These are phyloP conservation scores for Cataglyphis cursor DNA, from an alignment of 2,888 invertebrate species.

Conservation along the genomic window DNA sequence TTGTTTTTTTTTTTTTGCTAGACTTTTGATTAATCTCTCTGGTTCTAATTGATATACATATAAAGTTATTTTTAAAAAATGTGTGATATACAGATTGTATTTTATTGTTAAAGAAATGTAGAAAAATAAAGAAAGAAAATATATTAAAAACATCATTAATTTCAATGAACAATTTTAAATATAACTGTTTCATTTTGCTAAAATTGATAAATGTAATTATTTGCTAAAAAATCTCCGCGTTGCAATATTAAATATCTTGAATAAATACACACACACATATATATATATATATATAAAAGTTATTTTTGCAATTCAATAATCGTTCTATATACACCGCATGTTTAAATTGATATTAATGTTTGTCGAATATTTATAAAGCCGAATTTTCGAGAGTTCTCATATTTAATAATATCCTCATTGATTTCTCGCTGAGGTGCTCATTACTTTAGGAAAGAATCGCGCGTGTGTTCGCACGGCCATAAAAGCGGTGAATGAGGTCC, in stretches of 20 bases:
- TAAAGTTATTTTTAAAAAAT: slow-evolving; percentile 7
- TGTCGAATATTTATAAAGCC: slow-evolving; percentile 1
- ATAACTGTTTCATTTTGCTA: neutral
- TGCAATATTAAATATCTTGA: neutral
- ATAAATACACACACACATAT: neutral
- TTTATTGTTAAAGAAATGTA: neutral
- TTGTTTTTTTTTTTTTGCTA: neutral
- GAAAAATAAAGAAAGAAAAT: neutral
- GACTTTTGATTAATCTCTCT: neutral
- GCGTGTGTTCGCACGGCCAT: neutral
- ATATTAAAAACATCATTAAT: neutral
- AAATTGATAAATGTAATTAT: neutral
- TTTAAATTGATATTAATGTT: slow-evolving; percentile 7
- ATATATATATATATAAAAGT: neutral
- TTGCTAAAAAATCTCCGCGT: neutral
- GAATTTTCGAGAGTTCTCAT: slow-evolving; percentile 7
- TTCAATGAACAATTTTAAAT: neutral
- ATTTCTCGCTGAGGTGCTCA: slow-evolving; percentile 16
- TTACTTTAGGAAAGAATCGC: slow-evolving; percentile 30
- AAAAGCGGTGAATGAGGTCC: slow-evolving; percentile 11
- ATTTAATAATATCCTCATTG: slow-evolving; percentile 37
- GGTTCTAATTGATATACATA: neutral
- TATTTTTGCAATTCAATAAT: neutral
- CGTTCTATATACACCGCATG: neutral
- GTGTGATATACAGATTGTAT: neutral